These are phyloP conservation scores for Harpagoxenus sublaevis DNA, from an alignment of 2,888 invertebrate species.

Conservation along the genomic window DNA sequence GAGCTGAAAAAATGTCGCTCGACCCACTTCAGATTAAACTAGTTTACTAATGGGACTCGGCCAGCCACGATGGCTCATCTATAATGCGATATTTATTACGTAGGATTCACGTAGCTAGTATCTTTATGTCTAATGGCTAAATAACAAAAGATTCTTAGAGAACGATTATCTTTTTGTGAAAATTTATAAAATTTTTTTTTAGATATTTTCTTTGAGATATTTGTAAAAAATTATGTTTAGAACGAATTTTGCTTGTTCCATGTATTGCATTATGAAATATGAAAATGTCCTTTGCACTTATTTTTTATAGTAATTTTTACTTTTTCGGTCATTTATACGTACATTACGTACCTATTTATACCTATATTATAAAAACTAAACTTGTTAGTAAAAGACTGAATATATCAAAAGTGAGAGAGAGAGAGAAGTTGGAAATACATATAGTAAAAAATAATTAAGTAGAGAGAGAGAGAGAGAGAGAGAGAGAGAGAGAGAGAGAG, in stretches of 20 bases:
- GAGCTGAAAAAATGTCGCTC: constrained; percentile 5
- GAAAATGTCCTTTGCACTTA: too few species aligned
- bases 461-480: not conserved
- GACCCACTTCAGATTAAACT: constrained; percentile 20
- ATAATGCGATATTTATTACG: constrained; percentile 5
- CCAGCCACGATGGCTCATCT: not conserved
- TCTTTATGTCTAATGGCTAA: not conserved
- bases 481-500: not conserved
- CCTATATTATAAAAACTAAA: too few species aligned
- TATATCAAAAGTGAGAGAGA: too few species aligned
- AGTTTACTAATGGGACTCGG: constrained; percentile 11
- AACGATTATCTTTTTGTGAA: not conserved
- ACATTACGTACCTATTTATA: too few species aligned
- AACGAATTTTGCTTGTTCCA: too few species aligned
- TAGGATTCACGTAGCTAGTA: not conserved
- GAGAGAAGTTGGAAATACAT: too few species aligned
- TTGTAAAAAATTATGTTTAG: not conserved
- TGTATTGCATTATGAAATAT: too few species aligned
- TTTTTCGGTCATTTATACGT: too few species aligned
- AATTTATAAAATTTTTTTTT: too few species aligned
- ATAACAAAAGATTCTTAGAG: not conserved
- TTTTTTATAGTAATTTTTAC: too few species aligned
- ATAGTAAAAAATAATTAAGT: not conserved
- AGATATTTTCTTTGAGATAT: not conserved
- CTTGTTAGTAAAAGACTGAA: too few species aligned